These are phyloP conservation scores for Hofmannophila pseudospretella DNA, from an alignment of 2,888 invertebrate species.

Conservation along the genomic window DNA sequence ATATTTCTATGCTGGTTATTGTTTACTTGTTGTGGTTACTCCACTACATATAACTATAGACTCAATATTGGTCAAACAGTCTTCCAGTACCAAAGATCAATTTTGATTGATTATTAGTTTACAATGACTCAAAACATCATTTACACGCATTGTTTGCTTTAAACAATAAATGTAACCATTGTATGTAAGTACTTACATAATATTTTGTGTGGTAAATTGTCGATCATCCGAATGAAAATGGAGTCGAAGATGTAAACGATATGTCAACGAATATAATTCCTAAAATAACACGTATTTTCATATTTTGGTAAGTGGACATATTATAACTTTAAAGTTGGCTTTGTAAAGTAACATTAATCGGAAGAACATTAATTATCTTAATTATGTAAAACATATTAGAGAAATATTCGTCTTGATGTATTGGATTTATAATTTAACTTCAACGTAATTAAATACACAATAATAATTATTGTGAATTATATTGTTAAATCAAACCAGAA, in stretches of 20 bases:
- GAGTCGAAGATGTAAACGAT: background rate
- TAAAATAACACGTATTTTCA: slow-evolving; percentile 36
- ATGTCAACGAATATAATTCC: slow-evolving; percentile 41
- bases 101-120: background rate
- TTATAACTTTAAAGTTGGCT: slow-evolving; percentile 52
- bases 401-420: slow-evolving; percentile 42
- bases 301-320: slow-evolving; percentile 56
- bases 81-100: background rate
- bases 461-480: too few species aligned
- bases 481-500: too few species aligned
- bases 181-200: background rate
- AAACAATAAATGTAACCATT: background rate
- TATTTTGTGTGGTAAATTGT: too few species aligned
- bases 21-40: too few species aligned
- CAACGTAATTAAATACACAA: too few species aligned
- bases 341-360: slow-evolving; percentile 44
- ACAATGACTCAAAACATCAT: too few species aligned
- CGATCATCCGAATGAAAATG: too few species aligned
- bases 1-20: too few species aligned
- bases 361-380: slow-evolving; percentile 36
- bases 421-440: too few species aligned
- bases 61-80: background rate
- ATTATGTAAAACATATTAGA: slow-evolving; percentile 2
- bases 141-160: background rate
- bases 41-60: too few species aligned